These are phyloP conservation scores for Bradypodion pumilum DNA, from an alignment of 2,797 vertebrate genomes.

Conservation along the genomic window DNA sequence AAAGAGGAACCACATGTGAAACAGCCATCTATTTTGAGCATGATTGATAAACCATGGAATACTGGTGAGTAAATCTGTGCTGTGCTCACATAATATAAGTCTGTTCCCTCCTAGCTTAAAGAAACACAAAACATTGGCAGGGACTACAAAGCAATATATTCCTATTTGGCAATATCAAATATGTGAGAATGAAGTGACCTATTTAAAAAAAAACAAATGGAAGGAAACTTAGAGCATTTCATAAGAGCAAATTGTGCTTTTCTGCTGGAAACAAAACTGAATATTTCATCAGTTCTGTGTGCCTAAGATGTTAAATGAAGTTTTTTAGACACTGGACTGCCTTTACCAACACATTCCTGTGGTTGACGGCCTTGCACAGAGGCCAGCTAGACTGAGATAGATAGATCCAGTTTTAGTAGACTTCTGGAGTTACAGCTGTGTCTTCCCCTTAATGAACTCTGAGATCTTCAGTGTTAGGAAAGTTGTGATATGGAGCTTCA, in stretches of 20 bases:
- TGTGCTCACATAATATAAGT: not conserved
- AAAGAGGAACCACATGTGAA: too few species aligned
- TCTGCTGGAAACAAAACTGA: not conserved
- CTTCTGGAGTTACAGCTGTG: not conserved
- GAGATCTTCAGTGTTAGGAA: not conserved
- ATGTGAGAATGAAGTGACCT: not conserved
- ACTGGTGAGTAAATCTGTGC: not conserved
- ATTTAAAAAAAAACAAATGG: not conserved
- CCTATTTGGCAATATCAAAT: not conserved
- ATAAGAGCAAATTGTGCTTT: not conserved
- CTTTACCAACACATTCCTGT: too few species aligned
- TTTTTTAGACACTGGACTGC: too few species aligned
- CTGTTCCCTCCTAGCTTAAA: not conserved
- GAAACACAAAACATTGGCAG: not conserved
- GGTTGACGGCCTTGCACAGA: not conserved
- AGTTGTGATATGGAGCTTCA: too few species aligned
- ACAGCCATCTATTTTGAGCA: too few species aligned
- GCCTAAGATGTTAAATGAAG: too few species aligned
- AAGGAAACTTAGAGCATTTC: not conserved
- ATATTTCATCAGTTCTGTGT: not conserved
- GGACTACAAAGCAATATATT: not conserved
- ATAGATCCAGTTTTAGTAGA: not conserved
- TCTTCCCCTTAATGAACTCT: not conserved
- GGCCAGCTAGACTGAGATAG: not conserved
- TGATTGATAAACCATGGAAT: too few species aligned